These are phyloP conservation scores for Rhinogobius similis DNA, from an alignment of 2,113 vertebrate genomes.

Conservation along the genomic window DNA sequence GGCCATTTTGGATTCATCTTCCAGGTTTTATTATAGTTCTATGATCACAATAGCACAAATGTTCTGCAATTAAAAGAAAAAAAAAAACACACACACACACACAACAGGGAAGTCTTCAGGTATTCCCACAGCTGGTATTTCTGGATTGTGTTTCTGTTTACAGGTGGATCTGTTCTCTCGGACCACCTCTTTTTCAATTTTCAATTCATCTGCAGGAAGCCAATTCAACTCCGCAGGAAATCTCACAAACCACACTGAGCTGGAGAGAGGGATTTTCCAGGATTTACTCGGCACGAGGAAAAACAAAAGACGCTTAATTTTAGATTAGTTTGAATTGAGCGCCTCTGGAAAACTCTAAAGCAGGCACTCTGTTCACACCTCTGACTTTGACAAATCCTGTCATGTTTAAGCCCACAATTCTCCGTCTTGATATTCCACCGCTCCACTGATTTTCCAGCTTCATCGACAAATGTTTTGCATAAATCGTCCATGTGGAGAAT, in stretches of 20 bases:
- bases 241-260: slow-evolving; percentile 7
- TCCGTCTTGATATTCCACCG: background rate
- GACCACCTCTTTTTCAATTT: background rate
- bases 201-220: slow-evolving; percentile 16
- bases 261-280: slow-evolving; percentile 26
- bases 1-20: no score
- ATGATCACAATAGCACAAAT: no score
- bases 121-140: no score
- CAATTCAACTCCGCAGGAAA: slow-evolving; percentile 13
- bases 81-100: no score
- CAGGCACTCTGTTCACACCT: background rate
- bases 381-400: slow-evolving; percentile 17
- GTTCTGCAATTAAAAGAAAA: no score
- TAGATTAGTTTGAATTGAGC: slow-evolving; percentile 21
- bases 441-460: background rate
- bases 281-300: slow-evolving; percentile 3
- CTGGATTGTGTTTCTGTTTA: slow-evolving; percentile 5
- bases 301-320: slow-evolving; percentile 6
- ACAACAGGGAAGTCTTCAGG: no score
- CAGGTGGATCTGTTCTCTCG: slow-evolving; percentile 6
- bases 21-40: no score
- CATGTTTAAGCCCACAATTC: background rate
- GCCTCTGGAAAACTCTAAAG: background rate
- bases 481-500: background rate
- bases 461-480: background rate